phyloP scores from a whole-genome alignment of 2,888 invertebrate species.

The Pristionchus entomophagus region DNA sequence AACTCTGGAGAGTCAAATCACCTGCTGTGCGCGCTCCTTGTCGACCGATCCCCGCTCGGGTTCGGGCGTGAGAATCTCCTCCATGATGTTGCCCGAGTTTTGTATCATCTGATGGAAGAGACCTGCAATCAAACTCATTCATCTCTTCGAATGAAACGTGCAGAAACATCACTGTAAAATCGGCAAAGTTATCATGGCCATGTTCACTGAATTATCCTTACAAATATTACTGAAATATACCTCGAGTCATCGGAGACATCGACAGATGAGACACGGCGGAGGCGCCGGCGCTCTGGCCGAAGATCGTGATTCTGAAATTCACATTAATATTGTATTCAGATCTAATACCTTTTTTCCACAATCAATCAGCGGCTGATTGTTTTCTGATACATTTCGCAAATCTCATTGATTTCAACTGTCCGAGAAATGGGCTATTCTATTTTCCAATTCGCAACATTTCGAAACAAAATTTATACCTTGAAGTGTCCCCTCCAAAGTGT shows the following conservation, averaged over 20 bases:
- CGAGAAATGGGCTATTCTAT: too few species aligned
- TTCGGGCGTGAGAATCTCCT: slow-evolving; percentile 8
- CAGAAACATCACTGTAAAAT: too few species aligned
- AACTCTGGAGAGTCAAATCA: too few species aligned
- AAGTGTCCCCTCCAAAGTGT: slow-evolving; percentile 12
- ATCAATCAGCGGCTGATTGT: too few species aligned
- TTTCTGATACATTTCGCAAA: too few species aligned
- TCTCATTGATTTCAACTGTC: too few species aligned
- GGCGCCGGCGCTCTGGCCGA: slow-evolving; percentile 42
- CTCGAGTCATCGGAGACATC: slow-evolving; percentile 4
- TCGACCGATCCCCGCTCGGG: not conserved
- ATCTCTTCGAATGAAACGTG: too few species aligned
- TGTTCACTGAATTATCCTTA: too few species aligned
- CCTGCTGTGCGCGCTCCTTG: slow-evolving; percentile 29
- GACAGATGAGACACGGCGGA: not conserved
- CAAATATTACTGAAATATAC: not conserved
- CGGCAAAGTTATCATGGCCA: too few species aligned
- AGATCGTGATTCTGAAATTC: slow-evolving; percentile 39
- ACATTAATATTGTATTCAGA: not conserved
- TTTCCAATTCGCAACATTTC: too few species aligned
- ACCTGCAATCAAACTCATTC: not conserved
- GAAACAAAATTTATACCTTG: not conserved
- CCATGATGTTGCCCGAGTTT: not conserved
- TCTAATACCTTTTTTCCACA: too few species aligned
- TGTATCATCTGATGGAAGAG: slow-evolving; percentile 42